Percentiles rank a stretch among this genome's conserved stretches.
These are phyloP conservation scores for Euwallacea fornicatus DNA, from an alignment of 1,140 invertebrate genomes.

Conservation along the genomic window DNA sequence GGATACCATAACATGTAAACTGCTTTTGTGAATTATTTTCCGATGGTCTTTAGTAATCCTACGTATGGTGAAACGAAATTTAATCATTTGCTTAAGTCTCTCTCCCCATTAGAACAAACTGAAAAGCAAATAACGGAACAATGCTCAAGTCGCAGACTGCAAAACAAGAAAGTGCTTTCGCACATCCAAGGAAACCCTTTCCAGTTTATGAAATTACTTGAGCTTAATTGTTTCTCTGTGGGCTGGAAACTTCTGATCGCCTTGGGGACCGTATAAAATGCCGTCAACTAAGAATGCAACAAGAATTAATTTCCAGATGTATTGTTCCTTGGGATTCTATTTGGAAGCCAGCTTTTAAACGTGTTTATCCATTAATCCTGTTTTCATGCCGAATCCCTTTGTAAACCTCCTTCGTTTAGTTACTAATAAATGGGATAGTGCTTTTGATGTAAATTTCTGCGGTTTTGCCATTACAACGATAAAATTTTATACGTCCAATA, in stretches of 20 bases:
- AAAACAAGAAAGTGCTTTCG: slow-evolving; percentile 8
- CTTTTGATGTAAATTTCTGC: too few relatives aligned
- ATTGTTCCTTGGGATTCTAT: slow-evolving; percentile 11
- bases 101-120: neutral
- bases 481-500: slow-evolving; percentile 10
- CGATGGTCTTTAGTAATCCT: too few relatives aligned
- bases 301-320: slow-evolving; percentile 19
- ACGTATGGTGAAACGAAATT: too few relatives aligned
- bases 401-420: neutral
- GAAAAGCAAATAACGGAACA: neutral
- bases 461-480: neutral
- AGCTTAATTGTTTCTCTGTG: slow-evolving; percentile 23
- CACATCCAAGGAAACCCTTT: slow-evolving; percentile 1
- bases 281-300: slow-evolving; percentile 20
- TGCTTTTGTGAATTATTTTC: too few relatives aligned
- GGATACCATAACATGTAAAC: too few relatives aligned
- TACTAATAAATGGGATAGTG: too few relatives aligned
- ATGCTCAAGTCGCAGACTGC: neutral
- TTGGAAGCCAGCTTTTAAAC: slow-evolving; percentile 1
- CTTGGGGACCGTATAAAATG: slow-evolving; percentile 18
- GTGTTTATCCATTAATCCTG: slow-evolving; percentile 12
- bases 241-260: slow-evolving; percentile 25
- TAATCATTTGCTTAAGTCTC: too few relatives aligned
- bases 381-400: neutral
- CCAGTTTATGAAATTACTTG: slow-evolving; percentile 8